These are phyloP conservation scores for Parapristionchus giblindavisi DNA, from an alignment of 2,888 invertebrate species.

Conservation along the genomic window DNA sequence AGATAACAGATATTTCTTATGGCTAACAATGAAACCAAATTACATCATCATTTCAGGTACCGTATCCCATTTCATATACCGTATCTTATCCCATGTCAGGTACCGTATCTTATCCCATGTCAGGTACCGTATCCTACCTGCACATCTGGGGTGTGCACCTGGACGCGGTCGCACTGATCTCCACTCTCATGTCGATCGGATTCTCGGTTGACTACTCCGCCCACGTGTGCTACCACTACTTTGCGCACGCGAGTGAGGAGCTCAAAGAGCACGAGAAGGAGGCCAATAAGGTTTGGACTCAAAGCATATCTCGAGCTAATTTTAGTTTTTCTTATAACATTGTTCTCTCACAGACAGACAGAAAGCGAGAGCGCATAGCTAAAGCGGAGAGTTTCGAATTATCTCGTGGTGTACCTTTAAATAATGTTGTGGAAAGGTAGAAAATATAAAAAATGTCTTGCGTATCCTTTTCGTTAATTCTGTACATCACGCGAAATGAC, in stretches of 20 bases:
- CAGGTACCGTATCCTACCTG: conserved; percentile 61
- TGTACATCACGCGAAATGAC: too few species aligned
- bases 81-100: too few species aligned
- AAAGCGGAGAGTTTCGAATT: too few species aligned
- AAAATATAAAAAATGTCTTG: too few species aligned
- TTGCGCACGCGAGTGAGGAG: conserved; percentile 57
- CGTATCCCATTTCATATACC: too few species aligned
- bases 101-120: conserved; percentile 53
- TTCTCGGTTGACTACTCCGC: conserved; percentile 67
- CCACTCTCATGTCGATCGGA: conserved; percentile 66
- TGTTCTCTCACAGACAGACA: neutral
- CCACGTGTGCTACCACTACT: conserved; percentile 68
- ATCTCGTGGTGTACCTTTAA: too few species aligned
- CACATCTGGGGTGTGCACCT: conserved; percentile 66
- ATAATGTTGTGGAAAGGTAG: too few species aligned
- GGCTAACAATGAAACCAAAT: too few species aligned
- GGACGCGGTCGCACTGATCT: conserved; percentile 66
- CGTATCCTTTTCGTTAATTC: too few species aligned
- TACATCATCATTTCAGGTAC: too few species aligned
- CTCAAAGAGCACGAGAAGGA: conserved; percentile 27
- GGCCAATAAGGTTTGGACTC: conserved; percentile 9
- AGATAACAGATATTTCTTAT: too few species aligned
- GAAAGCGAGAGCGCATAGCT: neutral
- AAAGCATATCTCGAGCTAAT: conserved; percentile 8
- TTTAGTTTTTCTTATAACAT: neutral